phyloP scores from a whole-genome alignment of 92 coral and sea anemone genomes.

The Isaurus tuberculatus region DNA sequence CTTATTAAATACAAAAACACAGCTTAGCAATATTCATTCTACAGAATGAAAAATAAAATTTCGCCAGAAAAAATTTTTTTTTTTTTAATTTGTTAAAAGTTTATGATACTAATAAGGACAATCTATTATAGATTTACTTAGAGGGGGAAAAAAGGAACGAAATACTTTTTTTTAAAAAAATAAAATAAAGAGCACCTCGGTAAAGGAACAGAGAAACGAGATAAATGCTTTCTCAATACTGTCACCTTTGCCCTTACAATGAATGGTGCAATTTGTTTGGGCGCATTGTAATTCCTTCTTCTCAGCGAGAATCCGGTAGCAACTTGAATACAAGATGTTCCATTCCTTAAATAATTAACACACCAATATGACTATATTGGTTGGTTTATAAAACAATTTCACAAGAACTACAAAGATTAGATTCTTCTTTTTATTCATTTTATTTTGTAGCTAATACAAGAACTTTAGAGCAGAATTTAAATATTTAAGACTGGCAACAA shows the following conservation, averaged over 20 bases:
- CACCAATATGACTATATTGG: not conserved
- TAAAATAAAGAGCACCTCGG: not conserved
- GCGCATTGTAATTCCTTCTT: conserved; percentile 48
- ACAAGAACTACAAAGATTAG: not conserved
- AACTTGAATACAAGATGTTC: not conserved
- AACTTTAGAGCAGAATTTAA: conserved; percentile 23
- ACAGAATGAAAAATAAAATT: too few species aligned
- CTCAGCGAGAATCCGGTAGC: conserved; percentile 41
- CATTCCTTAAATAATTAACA: not conserved
- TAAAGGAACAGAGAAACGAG: conserved; percentile 43
- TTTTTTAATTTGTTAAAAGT: too few species aligned
- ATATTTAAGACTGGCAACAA: conserved; percentile 35
- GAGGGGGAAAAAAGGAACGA: too few species aligned
- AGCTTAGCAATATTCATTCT: too few species aligned
- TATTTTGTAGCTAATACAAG: not conserved
- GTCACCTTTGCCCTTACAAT: conserved; percentile 69
- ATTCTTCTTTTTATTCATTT: not conserved
- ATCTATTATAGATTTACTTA: too few species aligned
- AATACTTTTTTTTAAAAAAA: too few species aligned
- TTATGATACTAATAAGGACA: too few species aligned
- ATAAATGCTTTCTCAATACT: conserved; percentile 43
- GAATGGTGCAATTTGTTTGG: conserved; percentile 54
- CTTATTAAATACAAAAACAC: too few species aligned
- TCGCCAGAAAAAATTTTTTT: too few species aligned
- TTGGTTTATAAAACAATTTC: not conserved